phyloP scores from a whole-genome alignment of 1,140 invertebrate genomes.

The Matsumurasca onukii region DNA sequence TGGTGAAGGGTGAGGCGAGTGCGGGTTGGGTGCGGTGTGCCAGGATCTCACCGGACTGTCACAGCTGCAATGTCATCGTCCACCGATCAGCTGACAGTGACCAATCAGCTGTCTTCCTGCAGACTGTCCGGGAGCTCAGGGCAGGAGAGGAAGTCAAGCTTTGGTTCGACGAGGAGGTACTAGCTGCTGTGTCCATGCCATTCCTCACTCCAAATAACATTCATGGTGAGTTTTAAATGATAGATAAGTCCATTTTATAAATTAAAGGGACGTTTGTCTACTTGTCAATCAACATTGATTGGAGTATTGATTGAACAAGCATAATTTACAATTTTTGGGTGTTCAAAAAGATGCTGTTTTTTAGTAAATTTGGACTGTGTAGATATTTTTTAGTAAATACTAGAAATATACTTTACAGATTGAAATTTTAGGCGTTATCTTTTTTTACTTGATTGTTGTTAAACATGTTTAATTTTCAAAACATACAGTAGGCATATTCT shows the following conservation, averaged over 20 bases:
- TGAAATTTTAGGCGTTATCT: no score
- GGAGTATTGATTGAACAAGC: no score
- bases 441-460: no score
- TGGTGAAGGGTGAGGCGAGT: not conserved
- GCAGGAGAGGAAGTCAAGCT: constrained; percentile 64
- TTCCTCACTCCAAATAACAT: constrained; percentile 80
- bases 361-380: no score
- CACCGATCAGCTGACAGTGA: constrained; percentile 42
- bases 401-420: no score
- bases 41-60: constrained; percentile 62
- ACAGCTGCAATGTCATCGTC: constrained; percentile 64
- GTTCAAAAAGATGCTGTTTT: no score
- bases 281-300: not conserved
- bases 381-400: no score
- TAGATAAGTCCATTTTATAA: not conserved
- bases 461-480: no score
- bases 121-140: constrained; percentile 53
- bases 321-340: no score
- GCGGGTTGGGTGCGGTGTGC: not conserved
- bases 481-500: no score
- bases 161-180: constrained; percentile 80
- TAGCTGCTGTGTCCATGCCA: constrained; percentile 70
- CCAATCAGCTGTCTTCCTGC: constrained; percentile 46
- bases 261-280: not conserved
- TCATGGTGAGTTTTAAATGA: constrained; percentile 68